Percentiles rank a stretch among this genome's conserved stretches.
phyloP scores from a whole-genome alignment of 2,888 invertebrate genomes.

The Acleris emargana region DNA sequence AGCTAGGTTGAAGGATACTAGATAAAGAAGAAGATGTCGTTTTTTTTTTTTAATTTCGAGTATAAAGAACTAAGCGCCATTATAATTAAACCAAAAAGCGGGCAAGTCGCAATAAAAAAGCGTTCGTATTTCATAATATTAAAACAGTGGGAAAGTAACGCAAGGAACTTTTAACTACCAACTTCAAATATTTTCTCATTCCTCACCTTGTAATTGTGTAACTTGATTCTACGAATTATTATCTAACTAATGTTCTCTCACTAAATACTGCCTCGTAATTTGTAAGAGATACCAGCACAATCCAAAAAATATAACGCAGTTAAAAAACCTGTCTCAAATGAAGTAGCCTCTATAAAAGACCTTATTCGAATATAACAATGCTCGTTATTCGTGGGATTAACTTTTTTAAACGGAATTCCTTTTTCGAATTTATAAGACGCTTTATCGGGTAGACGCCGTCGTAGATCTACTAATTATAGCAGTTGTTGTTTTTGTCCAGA shows the following conservation, averaged over 20 bases:
- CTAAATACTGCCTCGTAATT: slow-evolving; percentile 65
- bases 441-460: slow-evolving; percentile 55
- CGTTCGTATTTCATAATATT: slow-evolving; percentile 48
- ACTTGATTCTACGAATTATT: slow-evolving; percentile 72
- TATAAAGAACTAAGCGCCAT: too few relatives aligned
- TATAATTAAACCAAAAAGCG: neutral
- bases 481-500: slow-evolving; percentile 48
- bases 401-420: slow-evolving; percentile 53
- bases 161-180: slow-evolving; percentile 62
- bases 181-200: slow-evolving; percentile 61
- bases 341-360: slow-evolving; percentile 46
- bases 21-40: too few relatives aligned
- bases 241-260: slow-evolving; percentile 67
- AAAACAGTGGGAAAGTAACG: slow-evolving; percentile 51
- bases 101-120: slow-evolving; percentile 50
- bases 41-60: too few relatives aligned
- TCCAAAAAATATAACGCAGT: slow-evolving; percentile 44
- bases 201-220: slow-evolving; percentile 58
- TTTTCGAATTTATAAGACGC: slow-evolving; percentile 57
- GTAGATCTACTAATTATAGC: slow-evolving; percentile 59
- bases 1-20: too few relatives aligned
- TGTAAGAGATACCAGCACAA: slow-evolving; percentile 59
- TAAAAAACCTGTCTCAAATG: slow-evolving; percentile 40
- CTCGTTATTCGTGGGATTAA: slow-evolving; percentile 51
- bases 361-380: slow-evolving; percentile 45